Base-by-base conservation (phyloP, 2,888 invertebrate genomes). In the Phalera bucephala region DNA sequence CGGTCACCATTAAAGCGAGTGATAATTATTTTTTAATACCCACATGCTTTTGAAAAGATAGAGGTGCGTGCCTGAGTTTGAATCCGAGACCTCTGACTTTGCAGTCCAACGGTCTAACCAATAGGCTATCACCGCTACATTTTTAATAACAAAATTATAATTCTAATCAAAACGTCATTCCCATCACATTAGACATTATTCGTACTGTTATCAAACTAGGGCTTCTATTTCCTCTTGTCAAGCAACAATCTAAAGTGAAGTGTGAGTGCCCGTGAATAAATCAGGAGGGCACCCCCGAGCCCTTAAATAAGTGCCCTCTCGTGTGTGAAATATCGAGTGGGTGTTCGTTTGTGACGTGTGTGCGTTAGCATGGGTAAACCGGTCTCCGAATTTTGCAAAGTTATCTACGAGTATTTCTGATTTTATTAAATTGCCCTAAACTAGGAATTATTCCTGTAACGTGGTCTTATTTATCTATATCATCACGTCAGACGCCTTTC, bases 271-370 rank as follows among this genome's bases (percentile, higher is more conserved):
- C 73, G 64, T 75, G 80, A 80, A 87, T 86, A 87, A 85, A 83
- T 86, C 85, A 83, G 65, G 54, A 59, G 66, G 74, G 73, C 77
- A 80, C 78, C 80, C 83, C 80, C 80, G 84, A 86, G 85, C 84
- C 85, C 72, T 81, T 84, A 82, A 86, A 84, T 86, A 87, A 87
- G 80, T 85, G 72, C 72, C 67, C 68, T 65, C 72, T 72, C 80
- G 86, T 83, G 86, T 80, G 83, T 80, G 74, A 83, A 84, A 84
- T 86, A 86, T 86, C 79, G 82, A 87, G 53, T 41, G 45, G 40
- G 44, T 32, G 34, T 45, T 23, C 21, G 42, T 44, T 50, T 45
- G 55, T 44, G 42, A 45, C 30, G 22, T 29, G 31, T 31, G 36
- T 43, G 33, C 31, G 40, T 45, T 30, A 23, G 5, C 4, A 20